phyloP scores from a whole-genome alignment of 2,797 vertebrate species.

The Cossypha caffra region DNA sequence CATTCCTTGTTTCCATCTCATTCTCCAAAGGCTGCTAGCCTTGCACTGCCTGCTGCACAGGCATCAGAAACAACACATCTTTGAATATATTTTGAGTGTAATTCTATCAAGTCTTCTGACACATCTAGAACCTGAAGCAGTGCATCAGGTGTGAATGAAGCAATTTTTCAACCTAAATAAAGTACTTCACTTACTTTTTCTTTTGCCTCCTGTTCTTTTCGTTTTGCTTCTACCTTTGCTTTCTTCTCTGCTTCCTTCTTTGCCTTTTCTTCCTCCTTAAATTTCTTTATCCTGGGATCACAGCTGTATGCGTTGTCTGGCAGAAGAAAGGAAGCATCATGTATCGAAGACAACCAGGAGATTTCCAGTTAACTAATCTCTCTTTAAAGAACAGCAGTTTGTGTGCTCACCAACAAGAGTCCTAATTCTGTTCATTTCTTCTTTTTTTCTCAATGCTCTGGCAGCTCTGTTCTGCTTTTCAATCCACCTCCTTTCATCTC shows the following conservation, averaged over 20 bases:
- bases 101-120: neutral
- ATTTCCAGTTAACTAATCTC: neutral
- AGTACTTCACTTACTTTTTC: constrained; percentile 84
- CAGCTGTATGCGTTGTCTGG: constrained; percentile 96
- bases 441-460: constrained; percentile 93
- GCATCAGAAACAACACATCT: neutral
- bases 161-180: neutral
- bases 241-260: constrained; percentile 98
- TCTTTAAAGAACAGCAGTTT: neutral
- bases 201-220: constrained; percentile 93
- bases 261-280: constrained; percentile 97
- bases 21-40: neutral
- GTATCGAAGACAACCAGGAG: neutral
- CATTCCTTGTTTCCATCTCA: neutral
- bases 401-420: constrained; percentile 90
- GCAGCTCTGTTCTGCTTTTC: constrained; percentile 98
- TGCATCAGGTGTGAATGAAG: neutral
- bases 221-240: constrained; percentile 94
- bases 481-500: constrained; percentile 97
- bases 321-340: neutral
- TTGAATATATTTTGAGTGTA: neutral
- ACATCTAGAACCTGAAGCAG: neutral
- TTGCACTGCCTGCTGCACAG: neutral
- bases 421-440: constrained; percentile 98
- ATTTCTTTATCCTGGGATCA: constrained; percentile 97